Evolutionary conservation across 2,888 invertebrate species (phyloP), one percentile per base, ranked within the genome.

Genomic region (Amiota communis): DNA sequence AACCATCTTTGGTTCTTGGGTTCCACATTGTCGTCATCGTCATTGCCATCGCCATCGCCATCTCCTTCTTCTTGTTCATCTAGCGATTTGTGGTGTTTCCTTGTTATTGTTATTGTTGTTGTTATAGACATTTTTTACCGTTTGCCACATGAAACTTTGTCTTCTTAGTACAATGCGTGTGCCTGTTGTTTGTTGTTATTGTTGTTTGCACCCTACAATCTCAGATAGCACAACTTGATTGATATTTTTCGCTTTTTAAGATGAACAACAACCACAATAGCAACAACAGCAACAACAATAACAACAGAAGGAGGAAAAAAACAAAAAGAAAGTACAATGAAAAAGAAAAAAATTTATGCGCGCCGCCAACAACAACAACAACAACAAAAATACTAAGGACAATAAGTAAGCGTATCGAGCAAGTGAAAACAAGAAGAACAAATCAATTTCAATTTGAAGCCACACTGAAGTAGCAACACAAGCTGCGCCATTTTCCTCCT

Each of bases 191-290:
- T 56, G 23, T 46, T 36, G 56, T 57, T 69, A 53, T 53, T 53
- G 53, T 11, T 23, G 57, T 36, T 12, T 49, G 71, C 49, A 63
- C 63, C 78, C 81, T 78, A 78, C 86, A 68, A 53, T 68, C 48
- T 68, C 23, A 23, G 83, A 84, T 83, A 83, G 2, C 36, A 83
- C 83, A 83, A 82, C 81, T 83, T 83, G 83, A 83, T 83, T 83
- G 83, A 83, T 83, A 83, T 83, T 83, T 85, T 36, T 36, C 36
- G 36, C 36, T 36, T 36, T 36, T 36, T 36, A 36, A 36, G 36
- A 36, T 36, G 36, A 36, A 36, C 36, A 36, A 36, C 36, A 36
- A 36, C 36, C 36, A 36, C 36, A 36, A 36, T 1, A 36, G 6
- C 36, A 36, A 36, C 36, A 36, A 36, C 36, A 2, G 6, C 36